Evolutionary conservation across 2,888 invertebrate genomes (phyloP), one percentile per base, ranked within the genome.

Genomic region (Melanostoma scalare): DNA sequence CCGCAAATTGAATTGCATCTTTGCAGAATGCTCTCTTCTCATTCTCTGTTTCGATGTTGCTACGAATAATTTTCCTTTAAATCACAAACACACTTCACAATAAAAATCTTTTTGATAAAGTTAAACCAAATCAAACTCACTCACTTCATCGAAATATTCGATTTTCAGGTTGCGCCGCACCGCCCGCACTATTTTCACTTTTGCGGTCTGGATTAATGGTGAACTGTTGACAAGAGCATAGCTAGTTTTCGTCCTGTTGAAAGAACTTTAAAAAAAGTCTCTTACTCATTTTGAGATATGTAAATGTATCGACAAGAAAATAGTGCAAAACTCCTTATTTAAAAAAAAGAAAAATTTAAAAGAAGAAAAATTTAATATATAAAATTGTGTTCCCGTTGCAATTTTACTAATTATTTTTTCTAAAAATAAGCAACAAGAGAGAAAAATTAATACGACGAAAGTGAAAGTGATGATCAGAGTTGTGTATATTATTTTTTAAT

Each of bases 71-170:
- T 84, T 84, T 78, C 60, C 52, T 73, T 53, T 77, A 72, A 72
- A 67, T 72, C 30, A 56, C 76, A 84, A 61, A 68, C 60, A 84
- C 74, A 79, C 84, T 79, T 79, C 84, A 84, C 78, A 79, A 71
- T 55, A 61, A 44, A 56, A 65, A 53, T 55, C 58, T 8, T 3
- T 33, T 52, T 3, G 42, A 3, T 56, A 44, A 40, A 71, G 52
- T 80, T 58, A 60, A 63, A 60, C 33, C 44, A 55, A 68, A 50
- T 35, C 35, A 73, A 84, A 67, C 44, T 61, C 42, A 82, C 60
- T 82, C 38, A 79, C 84, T 79, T 84, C 79, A 84, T 84, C 84
- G 84, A 84, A 79, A 84, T 84, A 75, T 84, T 84, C 84, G 84
- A 84, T 84, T 84, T 84, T 84, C 84, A 84, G 84, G 79, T 84